Evolutionary conservation across 1,140 invertebrate species (phyloP), one percentile per base, ranked within the genome.

Genomic region (Zaprionus kolodkinae): DNA sequence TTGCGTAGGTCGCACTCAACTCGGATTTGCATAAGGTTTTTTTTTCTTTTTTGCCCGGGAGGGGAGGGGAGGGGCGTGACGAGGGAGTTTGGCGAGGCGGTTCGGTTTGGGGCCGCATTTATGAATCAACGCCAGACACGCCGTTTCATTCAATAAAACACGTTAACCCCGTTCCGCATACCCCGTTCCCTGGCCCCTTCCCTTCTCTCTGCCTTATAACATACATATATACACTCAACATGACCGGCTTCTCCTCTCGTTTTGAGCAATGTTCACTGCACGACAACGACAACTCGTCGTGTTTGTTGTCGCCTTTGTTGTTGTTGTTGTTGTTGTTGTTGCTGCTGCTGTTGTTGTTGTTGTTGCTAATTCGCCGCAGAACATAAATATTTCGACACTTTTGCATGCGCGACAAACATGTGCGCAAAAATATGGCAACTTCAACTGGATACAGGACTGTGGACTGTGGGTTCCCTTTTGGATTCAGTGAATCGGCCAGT

Each of bases 311-410:
- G 71, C 43, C 52, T 50, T 70, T 15, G 35, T 71, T 68, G 54
- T 68, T 59, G 54, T 60, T 36, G 7, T n/a, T 3, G n/a, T 50
- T 54, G 55, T 25, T 52, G 45, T 43, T 65, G 40, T 9, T 54
- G 30, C 40, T 71, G 48, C 55, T 70, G 48, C 38, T 45, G 40
- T 40, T 59, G 55, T 69, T 72, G 55, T 60, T 72, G 63, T 64
- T 86, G 78, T 80, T 74, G 84, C 83, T 80, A 90, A 90, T 75
- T 79, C 86, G 10, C 66, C 68, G 69, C 54, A 65, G 78, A 79
- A 89, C 85, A 89, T 89, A 89, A 89, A 89, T 89, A 89, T 89
- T 89, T 89, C 86, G 85, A 89, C 85, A 89, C 85, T 89, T 89
- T 85, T 85, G 86, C 81, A 81, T 89, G 68, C 84, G 78, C 81